Percentiles rank a stretch among this genome's conserved stretches.
phyloP scores from a whole-genome alignment of 1,140 invertebrate genomes.

The Drosophila sproati region DNA sequence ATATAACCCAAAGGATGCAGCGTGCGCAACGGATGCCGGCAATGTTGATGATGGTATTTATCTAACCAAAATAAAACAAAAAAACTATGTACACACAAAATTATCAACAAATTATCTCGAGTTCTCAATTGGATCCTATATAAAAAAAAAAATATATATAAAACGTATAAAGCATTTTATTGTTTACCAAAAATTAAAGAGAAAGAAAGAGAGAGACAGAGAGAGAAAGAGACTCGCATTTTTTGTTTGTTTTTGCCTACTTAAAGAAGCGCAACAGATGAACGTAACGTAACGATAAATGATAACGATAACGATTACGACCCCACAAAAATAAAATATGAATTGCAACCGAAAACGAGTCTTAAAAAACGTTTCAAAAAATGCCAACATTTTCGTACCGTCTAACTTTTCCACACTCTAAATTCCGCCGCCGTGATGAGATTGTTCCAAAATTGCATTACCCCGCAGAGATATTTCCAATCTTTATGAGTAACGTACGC shows the following conservation, averaged over 20 bases:
- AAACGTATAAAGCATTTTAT: slow-evolving; percentile 63
- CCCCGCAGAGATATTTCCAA: slow-evolving; percentile 62
- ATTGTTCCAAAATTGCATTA: slow-evolving; percentile 69
- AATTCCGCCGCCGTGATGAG: slow-evolving; percentile 68
- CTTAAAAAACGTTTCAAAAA: slow-evolving; percentile 30
- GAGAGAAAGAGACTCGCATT: slow-evolving; percentile 73
- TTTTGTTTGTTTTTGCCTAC: slow-evolving; percentile 75
- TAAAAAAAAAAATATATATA: slow-evolving; percentile 68
- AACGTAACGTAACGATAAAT: slow-evolving; percentile 71
- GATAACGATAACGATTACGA: slow-evolving; percentile 42
- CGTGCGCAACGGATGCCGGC: slow-evolving; percentile 54
- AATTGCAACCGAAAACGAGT: slow-evolving; percentile 54
- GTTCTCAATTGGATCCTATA: slow-evolving; percentile 71
- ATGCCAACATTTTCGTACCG: slow-evolving; percentile 40
- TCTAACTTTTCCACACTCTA: slow-evolving; percentile 44
- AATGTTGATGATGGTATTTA: slow-evolving; percentile 83
- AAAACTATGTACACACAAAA: slow-evolving; percentile 80
- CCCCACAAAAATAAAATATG: slow-evolving; percentile 40
- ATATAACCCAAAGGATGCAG: slow-evolving; percentile 54
- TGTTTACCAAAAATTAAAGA: slow-evolving; percentile 57
- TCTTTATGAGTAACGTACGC: slow-evolving; percentile 67
- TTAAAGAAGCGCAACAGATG: slow-evolving; percentile 61
- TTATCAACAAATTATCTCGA: slow-evolving; percentile 78
- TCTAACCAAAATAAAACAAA: slow-evolving; percentile 81
- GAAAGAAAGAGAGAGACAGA: slow-evolving; percentile 59